Evolutionary conservation across 2,888 invertebrate genomes (phyloP).

Genomic region (Cheilosia variabilis): DNA sequence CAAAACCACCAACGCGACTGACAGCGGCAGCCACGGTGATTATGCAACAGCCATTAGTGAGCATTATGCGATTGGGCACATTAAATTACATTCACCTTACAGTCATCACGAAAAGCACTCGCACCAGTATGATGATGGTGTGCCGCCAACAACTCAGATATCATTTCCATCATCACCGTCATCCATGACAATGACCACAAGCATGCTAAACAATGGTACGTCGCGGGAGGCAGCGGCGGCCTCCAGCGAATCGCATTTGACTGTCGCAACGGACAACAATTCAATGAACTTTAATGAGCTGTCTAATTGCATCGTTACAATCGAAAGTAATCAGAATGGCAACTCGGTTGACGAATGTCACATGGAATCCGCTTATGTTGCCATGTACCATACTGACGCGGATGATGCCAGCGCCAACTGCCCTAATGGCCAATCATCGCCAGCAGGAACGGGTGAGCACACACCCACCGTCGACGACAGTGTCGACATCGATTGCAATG

Average conservation of each 20-base stretch:
- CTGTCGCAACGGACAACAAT: conserved; percentile 79
- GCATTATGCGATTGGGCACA: conserved; percentile 65
- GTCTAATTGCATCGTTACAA: conserved; percentile 84
- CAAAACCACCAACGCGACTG: conserved; percentile 57
- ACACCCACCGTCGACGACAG: conserved; percentile 34
- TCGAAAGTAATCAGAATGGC: conserved; percentile 81
- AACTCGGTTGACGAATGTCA: conserved; percentile 76
- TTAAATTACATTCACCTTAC: conserved; percentile 71
- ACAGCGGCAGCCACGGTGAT: conserved; percentile 68
- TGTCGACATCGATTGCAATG: conserved; percentile 76
- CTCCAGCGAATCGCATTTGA: conserved; percentile 56
- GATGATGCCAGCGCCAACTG: conserved; percentile 35
- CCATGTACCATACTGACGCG: conserved; percentile 21
- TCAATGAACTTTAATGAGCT: conserved; percentile 84
- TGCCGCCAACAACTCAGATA: conserved; percentile 26
- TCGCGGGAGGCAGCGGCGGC: conserved; percentile 16
- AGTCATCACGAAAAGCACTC: conserved; percentile 41
- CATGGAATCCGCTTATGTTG: conserved; percentile 65
- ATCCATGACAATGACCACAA: conserved; percentile 16
- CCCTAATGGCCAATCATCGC: conserved; percentile 43
- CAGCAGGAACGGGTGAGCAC: conserved; percentile 30
- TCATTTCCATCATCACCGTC: conserved; percentile 55
- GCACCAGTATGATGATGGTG: conserved; percentile 22
- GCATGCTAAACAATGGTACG: conserved; percentile 32
- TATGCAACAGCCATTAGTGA: conserved; percentile 76